These are phyloP conservation scores for Hydriomena furcata DNA, from an alignment of 2,888 invertebrate genomes.

Conservation along the genomic window DNA sequence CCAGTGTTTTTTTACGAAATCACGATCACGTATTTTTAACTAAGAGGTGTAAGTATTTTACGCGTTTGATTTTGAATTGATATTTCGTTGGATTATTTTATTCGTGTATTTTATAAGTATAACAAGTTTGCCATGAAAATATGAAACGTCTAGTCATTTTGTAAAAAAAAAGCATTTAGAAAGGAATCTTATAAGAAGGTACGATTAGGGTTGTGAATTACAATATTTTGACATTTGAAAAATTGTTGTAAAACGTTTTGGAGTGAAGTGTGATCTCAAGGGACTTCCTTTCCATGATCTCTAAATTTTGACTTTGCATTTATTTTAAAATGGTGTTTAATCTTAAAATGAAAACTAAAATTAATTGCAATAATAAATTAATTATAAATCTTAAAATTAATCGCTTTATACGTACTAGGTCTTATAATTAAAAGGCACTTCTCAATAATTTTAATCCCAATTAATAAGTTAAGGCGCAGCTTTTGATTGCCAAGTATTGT, in stretches of 20 bases:
- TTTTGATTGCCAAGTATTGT: slow-evolving; percentile 59
- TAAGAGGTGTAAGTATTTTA: slow-evolving; percentile 45
- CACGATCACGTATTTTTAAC: slow-evolving; percentile 39
- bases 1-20: slow-evolving; percentile 47
- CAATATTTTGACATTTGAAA: slow-evolving; percentile 69
- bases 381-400: slow-evolving; percentile 57
- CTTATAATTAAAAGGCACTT: slow-evolving; percentile 65
- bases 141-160: slow-evolving; percentile 70
- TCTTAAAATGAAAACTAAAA: slow-evolving; percentile 45
- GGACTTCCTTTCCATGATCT: slow-evolving; percentile 70
- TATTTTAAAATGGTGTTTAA: slow-evolving; percentile 61
- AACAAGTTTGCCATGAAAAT: slow-evolving; percentile 64
- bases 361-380: slow-evolving; percentile 62
- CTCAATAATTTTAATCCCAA: slow-evolving; percentile 66
- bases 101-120: slow-evolving; percentile 25
- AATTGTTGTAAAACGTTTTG: slow-evolving; percentile 55
- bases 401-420: slow-evolving; percentile 66
- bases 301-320: slow-evolving; percentile 73
- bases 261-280: slow-evolving; percentile 72
- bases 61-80: slow-evolving; percentile 43
- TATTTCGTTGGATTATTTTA: slow-evolving; percentile 24
- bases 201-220: slow-evolving; percentile 81
- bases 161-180: slow-evolving; percentile 67
- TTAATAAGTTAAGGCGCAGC: slow-evolving; percentile 67
- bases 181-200: slow-evolving; percentile 53